These are phyloP conservation scores for Eilema sororculum DNA, from an alignment of 2,888 invertebrate species.

Conservation along the genomic window DNA sequence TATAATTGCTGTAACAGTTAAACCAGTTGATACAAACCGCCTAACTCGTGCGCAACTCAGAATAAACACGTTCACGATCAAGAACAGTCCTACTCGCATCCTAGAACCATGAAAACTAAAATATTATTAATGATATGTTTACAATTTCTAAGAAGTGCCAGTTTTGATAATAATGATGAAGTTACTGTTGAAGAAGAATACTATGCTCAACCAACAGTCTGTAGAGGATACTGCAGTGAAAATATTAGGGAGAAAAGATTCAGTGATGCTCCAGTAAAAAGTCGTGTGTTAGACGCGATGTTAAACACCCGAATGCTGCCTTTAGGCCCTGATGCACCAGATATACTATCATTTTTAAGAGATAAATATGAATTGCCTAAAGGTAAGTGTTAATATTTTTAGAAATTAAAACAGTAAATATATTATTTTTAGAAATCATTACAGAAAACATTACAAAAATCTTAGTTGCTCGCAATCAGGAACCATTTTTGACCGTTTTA, in stretches of 20 bases:
- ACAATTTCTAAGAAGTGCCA: slow-evolving; percentile 32
- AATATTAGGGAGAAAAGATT: slow-evolving; percentile 56
- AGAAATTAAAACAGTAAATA: no score
- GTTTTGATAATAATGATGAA: slow-evolving; percentile 50
- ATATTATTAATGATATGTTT: slow-evolving; percentile 31
- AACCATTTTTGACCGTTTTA: no score
- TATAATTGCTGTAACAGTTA: slow-evolving; percentile 39
- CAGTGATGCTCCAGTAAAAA: slow-evolving; percentile 48
- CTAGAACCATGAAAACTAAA: slow-evolving; percentile 32
- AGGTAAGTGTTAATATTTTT: slow-evolving; percentile 59
- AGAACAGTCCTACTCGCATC: slow-evolving; percentile 36
- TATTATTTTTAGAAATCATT: no score
- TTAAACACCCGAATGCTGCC: slow-evolving; percentile 64
- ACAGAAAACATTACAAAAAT: no score
- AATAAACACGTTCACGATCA: slow-evolving; percentile 48
- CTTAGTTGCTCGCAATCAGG: no score
- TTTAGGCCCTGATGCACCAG: slow-evolving; percentile 60
- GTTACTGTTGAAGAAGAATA: slow-evolving; percentile 52
- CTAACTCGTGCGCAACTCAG: slow-evolving; percentile 41
- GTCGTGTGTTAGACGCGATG: slow-evolving; percentile 73
- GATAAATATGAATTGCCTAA: slow-evolving; percentile 75
- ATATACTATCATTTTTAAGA: slow-evolving; percentile 65
- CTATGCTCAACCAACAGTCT: slow-evolving; percentile 59
- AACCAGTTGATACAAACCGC: slow-evolving; percentile 46
- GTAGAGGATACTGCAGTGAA: slow-evolving; percentile 58